phyloP scores from a whole-genome alignment of 2,888 invertebrate genomes.

The Drosophila acutilabella region DNA sequence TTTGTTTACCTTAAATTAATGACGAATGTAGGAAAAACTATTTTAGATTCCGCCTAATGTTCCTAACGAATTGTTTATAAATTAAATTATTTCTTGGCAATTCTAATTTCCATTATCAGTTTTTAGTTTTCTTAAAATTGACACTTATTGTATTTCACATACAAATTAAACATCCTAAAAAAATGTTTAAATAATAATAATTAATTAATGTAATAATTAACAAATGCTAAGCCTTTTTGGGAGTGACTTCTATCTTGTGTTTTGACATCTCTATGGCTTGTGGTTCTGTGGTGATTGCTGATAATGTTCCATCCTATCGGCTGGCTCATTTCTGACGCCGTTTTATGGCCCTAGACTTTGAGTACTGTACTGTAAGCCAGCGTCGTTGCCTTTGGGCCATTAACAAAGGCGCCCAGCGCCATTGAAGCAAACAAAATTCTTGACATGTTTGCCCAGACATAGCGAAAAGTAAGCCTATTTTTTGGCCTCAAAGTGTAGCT shows the following conservation, averaged over 20 bases:
- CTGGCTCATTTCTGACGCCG: conserved; percentile 51
- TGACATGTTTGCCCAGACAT: conserved; percentile 77
- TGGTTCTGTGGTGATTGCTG: conserved; percentile 14
- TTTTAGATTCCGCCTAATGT: too few species aligned
- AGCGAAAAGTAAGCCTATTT: conserved; percentile 47
- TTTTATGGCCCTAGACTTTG: conserved; percentile 47
- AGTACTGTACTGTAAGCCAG: conserved; percentile 4
- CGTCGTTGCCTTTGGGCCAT: conserved; percentile 39
- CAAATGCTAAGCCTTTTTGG: conserved; percentile 22
- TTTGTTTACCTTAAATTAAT: too few species aligned
- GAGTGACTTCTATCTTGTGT: neutral
- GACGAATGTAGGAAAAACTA: too few species aligned
- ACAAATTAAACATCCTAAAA: too few species aligned
- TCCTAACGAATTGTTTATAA: too few species aligned
- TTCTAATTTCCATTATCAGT: too few species aligned
- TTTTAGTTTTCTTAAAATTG: too few species aligned
- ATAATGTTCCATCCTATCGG: conserved; percentile 35
- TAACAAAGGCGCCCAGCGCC: conserved; percentile 51
- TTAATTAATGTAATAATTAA: too few species aligned
- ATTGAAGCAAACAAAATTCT: conserved; percentile 73
- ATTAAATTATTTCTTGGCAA: too few species aligned
- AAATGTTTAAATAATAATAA: too few species aligned
- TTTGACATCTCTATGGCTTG: conserved; percentile 31
- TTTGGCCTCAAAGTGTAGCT: conserved; percentile 34
- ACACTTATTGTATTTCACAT: too few species aligned